Base-by-base conservation (phyloP, 1,140 invertebrate species). In the Drosophila tani region DNA sequence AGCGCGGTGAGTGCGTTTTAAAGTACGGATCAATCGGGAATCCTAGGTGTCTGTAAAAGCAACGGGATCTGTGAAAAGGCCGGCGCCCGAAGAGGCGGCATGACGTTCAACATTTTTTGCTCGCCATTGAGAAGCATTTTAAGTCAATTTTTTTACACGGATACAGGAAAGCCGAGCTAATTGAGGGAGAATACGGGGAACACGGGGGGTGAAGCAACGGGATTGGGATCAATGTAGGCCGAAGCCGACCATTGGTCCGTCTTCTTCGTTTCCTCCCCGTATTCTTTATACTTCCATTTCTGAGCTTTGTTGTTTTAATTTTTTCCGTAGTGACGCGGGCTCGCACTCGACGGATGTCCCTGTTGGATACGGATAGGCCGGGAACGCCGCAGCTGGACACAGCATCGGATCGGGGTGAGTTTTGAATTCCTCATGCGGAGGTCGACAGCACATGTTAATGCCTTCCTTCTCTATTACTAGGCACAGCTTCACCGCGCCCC, bases 321-420 rank as follows among this genome's bases (percentile, higher is more conserved):
- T 53, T 8, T 17, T 14, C 15, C 12, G 0, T 53, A 91, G 91
- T 83, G 9, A 92, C 91, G 12, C 87, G 91, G n/a, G 78, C 87
- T 6, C 73, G 84, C 11, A 78, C 82, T 19, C 83, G 91, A 9
- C 82, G 70, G 29, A 50, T 69, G 60, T 92, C 75, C 32, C 58
- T 57, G 41, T 66, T 75, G 47, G 83, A 91, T 8, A 53, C 71
- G 7, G 85, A 88, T 19, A 84, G 91, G n/a, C 83, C 91, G 2
- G 46, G 46, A 24, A 92, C 91, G 2, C 91, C 91, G 0, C 59
- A 69, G 29, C 27, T 91, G 7, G 74, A 86, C n/a, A 8, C 55
- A 9, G 59, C 69, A 5, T 15, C 70, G 2, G 90, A 87, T 17
- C 58, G 74, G 7, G 76, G 91, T 91, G 57, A 74, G 78, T 75